Percentiles rank a stretch among this genome's conserved stretches.
These are phyloP conservation scores for Hydrocynus forskahlii DNA, from an alignment of 2,797 vertebrate species.

Conservation along the genomic window DNA sequence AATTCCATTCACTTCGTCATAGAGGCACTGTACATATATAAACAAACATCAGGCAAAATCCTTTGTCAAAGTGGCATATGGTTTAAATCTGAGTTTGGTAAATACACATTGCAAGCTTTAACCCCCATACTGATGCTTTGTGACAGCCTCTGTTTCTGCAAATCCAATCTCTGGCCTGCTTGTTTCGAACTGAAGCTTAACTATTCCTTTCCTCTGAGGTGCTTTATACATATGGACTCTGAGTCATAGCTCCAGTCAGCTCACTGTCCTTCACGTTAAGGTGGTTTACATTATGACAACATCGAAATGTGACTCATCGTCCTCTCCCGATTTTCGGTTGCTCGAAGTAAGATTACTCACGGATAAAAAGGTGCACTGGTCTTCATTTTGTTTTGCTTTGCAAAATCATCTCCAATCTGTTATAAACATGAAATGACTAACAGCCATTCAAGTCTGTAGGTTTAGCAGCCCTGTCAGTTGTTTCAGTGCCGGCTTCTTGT, in stretches of 20 bases:
- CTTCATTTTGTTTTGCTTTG: background rate
- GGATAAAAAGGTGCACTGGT: background rate
- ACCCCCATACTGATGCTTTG: background rate
- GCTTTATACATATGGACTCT: slow-evolving; percentile 3
- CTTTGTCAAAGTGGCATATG: background rate
- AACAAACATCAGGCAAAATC: background rate
- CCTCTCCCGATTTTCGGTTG: background rate
- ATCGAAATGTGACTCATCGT: slow-evolving; percentile 2
- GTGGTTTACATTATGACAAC: slow-evolving; percentile 17
- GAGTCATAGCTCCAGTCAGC: slow-evolving; percentile 8
- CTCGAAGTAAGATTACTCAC: slow-evolving; percentile 10
- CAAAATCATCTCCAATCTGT: background rate
- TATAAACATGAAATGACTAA: slow-evolving; percentile 1
- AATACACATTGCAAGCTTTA: background rate
- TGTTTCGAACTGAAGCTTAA: background rate
- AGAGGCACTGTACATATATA: no score
- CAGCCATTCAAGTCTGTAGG: background rate
- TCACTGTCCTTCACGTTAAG: slow-evolving; percentile 18
- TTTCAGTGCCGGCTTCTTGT: background rate
- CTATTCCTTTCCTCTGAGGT: background rate
- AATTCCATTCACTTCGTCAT: no score
- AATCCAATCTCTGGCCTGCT: background rate
- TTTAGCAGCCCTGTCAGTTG: background rate
- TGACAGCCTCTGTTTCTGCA: background rate
- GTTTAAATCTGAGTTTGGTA: no score